A percentile compares a stretch with the other conserved stretches of the same genome.
These are phyloP conservation scores for Myotis myotis DNA, from an alignment of 2,797 vertebrate genomes.

Conservation along the genomic window DNA sequence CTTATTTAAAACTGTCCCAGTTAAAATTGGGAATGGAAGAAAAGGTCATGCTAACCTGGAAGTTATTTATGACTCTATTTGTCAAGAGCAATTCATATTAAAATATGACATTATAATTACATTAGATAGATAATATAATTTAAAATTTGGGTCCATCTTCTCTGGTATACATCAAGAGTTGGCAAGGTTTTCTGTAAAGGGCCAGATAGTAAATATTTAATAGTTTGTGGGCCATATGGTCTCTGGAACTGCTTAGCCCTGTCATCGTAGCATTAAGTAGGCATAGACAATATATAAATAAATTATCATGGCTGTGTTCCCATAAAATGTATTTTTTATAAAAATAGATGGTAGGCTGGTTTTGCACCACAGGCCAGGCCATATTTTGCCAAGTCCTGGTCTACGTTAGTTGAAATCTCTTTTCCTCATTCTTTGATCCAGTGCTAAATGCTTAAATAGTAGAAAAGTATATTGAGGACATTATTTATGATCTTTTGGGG, in stretches of 20 bases:
- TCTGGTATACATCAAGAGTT: not conserved
- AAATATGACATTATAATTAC: not conserved
- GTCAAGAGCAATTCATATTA: not conserved
- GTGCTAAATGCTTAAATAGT: not conserved
- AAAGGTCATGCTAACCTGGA: not conserved
- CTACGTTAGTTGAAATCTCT: not conserved
- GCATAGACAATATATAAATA: not conserved
- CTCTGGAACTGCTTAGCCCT: not conserved
- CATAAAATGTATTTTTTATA: not conserved
- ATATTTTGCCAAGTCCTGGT: not conserved
- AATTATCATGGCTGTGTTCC: not conserved
- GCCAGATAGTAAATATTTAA: not conserved
- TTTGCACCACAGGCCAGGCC: not conserved
- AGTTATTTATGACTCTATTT: not conserved
- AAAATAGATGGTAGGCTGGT: not conserved
- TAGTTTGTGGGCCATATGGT: not conserved
- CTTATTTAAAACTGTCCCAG: not conserved
- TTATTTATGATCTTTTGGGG: not conserved
- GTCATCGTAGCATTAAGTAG: not conserved
- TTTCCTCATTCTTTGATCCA: not conserved
- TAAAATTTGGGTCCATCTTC: not conserved
- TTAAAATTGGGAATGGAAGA: not conserved
- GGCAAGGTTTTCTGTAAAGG: not conserved
- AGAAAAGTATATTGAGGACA: not conserved
- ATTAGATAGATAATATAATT: not conserved